A percentile compares a stretch with the other conserved stretches of the same genome.
Conservation (phyloP, 2,797 vertebrate genomes). For the Clarias platycephalus region DNA sequence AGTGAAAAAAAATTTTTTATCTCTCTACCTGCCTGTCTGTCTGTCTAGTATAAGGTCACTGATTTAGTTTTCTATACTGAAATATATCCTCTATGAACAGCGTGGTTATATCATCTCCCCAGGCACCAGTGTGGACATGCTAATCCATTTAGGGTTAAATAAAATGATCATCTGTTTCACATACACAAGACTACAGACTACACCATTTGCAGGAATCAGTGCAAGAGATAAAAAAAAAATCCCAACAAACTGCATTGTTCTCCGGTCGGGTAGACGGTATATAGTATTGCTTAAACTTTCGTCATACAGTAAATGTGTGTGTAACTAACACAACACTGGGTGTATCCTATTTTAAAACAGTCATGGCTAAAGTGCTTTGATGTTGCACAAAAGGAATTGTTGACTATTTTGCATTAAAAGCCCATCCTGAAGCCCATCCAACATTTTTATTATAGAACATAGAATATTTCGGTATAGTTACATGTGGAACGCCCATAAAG, state of each 20-base stretch:
- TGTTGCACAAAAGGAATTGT: not conserved
- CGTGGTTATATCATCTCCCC: not conserved
- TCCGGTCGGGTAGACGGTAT: not conserved
- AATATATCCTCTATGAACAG: not conserved
- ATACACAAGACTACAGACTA: not conserved
- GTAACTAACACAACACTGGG: not conserved
- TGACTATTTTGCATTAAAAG: not conserved
- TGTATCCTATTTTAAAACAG: not conserved
- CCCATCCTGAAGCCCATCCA: not conserved
- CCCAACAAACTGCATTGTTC: not conserved
- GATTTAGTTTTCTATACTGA: not conserved
- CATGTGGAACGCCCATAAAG: not conserved
- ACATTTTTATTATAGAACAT: not conserved
- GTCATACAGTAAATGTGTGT: not conserved
- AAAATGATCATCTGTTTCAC: not conserved
- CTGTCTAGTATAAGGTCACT: not conserved
- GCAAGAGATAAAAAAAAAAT: not conserved
- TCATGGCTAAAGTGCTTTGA: not conserved
- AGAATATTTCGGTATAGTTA: not conserved
- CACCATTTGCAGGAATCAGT: not conserved
- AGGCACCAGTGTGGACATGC: not conserved
- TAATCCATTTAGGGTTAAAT: not conserved
- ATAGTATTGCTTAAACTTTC: not conserved
- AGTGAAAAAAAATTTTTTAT: not conserved
- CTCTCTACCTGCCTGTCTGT: slow-evolving; percentile 7